Evolutionary conservation across 2,113 vertebrate genomes (phyloP), one percentile per base, ranked within the genome.

Genomic region (Stigmatopora argus): DNA sequence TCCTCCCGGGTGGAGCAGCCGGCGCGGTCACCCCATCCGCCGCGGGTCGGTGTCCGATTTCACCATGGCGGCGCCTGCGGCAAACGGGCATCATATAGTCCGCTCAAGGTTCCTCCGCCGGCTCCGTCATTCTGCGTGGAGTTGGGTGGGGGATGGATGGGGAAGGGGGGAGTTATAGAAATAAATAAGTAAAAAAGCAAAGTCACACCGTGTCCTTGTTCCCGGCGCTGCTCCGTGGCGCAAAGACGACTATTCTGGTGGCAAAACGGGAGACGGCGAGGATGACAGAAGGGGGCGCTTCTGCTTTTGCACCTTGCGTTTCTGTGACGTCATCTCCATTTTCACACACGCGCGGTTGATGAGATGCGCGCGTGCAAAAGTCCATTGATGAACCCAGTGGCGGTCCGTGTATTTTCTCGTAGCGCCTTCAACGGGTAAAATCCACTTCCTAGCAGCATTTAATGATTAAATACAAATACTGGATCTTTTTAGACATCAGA

Each of bases 11-110:
- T 78, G 87, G 84, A 78, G 83, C 81, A 78, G 81, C 74, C 23
- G 76, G 84, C 83, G 78, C 83, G 69, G 82, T 89, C 87, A 87
- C 80, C 87, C 86, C 87, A 89, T 89, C 78, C 82, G 86, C 82
- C 78, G 86, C 80, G 83, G 72, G 78, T 85, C 79, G 75, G 80
- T 78, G 68, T 86, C 80, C 79, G 46, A 53, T 86, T 83, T 85
- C 84, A 82, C 79, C 71, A 85, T 81, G 74, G 68, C 80, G 80
- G 74, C 82, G 86, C 85, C 87, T 85, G 85, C 83, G 83, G 87
- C 87, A 86, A 83, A 83, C 34, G 34, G 81, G 82, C 85, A 80
- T 86, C 83, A 31, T 85, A 78, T 49, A 41, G 61, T 70, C 72
- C 60, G n/a, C 34, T 38, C 19, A 53, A 4, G 19, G 51, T 18